These are phyloP conservation scores for Leptopterna dolabrata DNA, from an alignment of 2,888 invertebrate genomes.

Conservation along the genomic window DNA sequence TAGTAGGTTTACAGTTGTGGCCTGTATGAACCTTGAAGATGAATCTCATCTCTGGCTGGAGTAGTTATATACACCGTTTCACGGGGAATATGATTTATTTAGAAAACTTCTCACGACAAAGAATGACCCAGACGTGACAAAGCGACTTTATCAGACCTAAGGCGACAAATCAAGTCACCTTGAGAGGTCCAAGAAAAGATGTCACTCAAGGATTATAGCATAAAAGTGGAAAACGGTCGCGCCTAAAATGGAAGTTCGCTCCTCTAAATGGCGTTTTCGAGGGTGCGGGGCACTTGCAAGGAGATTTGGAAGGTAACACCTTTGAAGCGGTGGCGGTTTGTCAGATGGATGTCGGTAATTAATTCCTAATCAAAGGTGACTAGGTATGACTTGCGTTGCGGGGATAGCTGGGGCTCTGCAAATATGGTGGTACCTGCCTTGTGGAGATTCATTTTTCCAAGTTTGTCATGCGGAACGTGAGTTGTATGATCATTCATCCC, in stretches of 20 bases:
- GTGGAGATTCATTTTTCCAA: not conserved
- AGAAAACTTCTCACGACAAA: not conserved
- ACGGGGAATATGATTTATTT: not conserved
- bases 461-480: not conserved
- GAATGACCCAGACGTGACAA: constrained; percentile 24
- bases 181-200: constrained; percentile 23
- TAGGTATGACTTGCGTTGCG: not conserved
- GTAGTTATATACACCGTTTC: not conserved
- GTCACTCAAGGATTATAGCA: constrained; percentile 16
- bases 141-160: not conserved
- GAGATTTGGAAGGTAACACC: not conserved
- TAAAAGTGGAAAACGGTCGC: not conserved
- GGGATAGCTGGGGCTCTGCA: not conserved
- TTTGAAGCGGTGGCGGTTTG: not conserved
- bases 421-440: no score
- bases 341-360: not conserved
- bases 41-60: not conserved
- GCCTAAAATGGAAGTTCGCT: not conserved
- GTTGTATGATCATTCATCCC: no score
- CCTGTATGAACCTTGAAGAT: not conserved
- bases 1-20: no score
- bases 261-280: not conserved
- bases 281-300: not conserved
- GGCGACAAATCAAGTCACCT: constrained; percentile 20
- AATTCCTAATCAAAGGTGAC: constrained; percentile 20